Evolutionary conservation across 2,797 vertebrate genomes (phyloP).

Genomic region (Sciurus carolinensis): DNA sequence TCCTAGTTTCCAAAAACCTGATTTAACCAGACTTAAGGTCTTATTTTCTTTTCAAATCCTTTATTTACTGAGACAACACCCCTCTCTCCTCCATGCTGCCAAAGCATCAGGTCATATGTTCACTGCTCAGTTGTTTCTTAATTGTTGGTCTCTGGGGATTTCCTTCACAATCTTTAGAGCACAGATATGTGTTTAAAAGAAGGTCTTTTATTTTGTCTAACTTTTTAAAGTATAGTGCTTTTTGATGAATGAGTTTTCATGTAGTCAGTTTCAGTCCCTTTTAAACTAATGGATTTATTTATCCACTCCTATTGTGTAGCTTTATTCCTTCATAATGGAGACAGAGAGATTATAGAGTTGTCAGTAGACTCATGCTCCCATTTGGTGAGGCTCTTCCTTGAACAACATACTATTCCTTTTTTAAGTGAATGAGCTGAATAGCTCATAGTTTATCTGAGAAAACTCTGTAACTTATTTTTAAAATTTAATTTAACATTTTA

Average conservation of each 20-base stretch:
- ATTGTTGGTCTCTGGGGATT: not conserved
- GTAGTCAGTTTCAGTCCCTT: not conserved
- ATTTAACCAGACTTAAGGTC: not conserved
- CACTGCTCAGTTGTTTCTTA: constrained; percentile 45
- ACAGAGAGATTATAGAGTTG: not conserved
- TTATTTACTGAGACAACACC: not conserved
- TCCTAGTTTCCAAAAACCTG: not conserved
- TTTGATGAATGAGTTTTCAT: not conserved
- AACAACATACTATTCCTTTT: not conserved
- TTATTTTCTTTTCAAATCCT: constrained; percentile 45
- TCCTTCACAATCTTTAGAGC: constrained; percentile 34
- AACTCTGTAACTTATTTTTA: not conserved
- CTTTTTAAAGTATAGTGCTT: constrained; percentile 8
- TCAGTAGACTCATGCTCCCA: not conserved
- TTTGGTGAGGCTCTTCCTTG: not conserved
- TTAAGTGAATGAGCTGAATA: not conserved
- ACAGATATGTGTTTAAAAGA: not conserved
- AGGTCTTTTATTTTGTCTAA: constrained; percentile 2
- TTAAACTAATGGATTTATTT: not conserved
- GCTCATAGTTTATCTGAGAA: not conserved
- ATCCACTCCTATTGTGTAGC: not conserved
- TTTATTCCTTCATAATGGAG: not conserved
- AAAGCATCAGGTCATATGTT: constrained; percentile 2
- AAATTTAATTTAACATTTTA: not conserved
- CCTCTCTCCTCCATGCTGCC: not conserved